Conservation (phyloP, 2,888 invertebrate genomes). For the Perizoma flavofasciatum region DNA sequence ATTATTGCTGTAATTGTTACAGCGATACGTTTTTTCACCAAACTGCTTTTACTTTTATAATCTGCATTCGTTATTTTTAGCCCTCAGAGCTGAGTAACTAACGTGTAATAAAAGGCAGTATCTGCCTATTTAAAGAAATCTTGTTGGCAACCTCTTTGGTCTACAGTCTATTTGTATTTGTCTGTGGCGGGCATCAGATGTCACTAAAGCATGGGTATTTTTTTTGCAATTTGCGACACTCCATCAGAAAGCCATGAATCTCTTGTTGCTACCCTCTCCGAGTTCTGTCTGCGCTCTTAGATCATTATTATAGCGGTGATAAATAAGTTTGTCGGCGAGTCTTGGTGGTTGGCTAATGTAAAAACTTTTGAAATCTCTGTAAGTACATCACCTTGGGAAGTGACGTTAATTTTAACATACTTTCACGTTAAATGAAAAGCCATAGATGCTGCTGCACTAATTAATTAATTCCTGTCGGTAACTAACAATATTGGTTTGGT, state of each 20-base stretch:
- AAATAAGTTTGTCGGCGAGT: constrained; percentile 57
- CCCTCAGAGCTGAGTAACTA: too few relatives aligned
- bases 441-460: not conserved
- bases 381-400: constrained; percentile 21
- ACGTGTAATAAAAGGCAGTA: too few relatives aligned
- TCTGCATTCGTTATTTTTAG: not conserved
- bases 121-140: too few relatives aligned
- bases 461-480: not conserved
- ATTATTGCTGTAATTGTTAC: constrained; percentile 1
- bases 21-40: too few relatives aligned
- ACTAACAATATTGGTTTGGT: not conserved
- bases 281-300: constrained; percentile 56
- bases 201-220: not conserved
- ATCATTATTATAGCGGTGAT: constrained; percentile 54
- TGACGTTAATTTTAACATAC: not conserved
- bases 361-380: constrained; percentile 36
- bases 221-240: constrained; percentile 48
- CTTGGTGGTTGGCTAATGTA: constrained; percentile 40
- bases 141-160: too few relatives aligned
- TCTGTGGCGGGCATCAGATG: not conserved
- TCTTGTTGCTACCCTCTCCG: constrained; percentile 46
- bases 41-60: too few relatives aligned
- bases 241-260: constrained; percentile 54
- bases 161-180: too few relatives aligned
- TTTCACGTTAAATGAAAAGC: too few relatives aligned